phyloP scores from a whole-genome alignment of 2,113 vertebrate genomes.

The Austrofundulus limnaeus region DNA sequence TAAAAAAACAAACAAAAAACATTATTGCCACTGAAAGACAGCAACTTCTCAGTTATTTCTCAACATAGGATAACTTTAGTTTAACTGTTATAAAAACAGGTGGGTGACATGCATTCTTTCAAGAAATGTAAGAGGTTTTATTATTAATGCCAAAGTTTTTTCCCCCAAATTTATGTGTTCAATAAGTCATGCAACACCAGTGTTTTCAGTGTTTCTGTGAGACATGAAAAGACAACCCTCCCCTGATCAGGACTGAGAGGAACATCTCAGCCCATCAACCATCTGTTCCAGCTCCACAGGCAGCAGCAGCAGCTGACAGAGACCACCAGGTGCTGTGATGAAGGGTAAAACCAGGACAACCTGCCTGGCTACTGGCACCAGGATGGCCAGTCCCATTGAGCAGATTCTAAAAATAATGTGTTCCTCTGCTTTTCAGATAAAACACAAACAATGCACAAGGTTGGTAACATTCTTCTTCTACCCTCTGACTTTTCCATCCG shows the following conservation, averaged over 20 bases:
- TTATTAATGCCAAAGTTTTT: no score
- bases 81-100: no score
- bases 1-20: no score
- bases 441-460: slow-evolving; percentile 16
- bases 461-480: slow-evolving; percentile 8
- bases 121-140: no score
- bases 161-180: neutral
- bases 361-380: slow-evolving; percentile 12
- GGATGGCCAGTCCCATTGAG: neutral
- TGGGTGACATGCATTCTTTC: no score
- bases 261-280: slow-evolving; percentile 46
- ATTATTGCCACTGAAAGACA: no score
- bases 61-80: no score
- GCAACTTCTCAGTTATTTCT: no score
- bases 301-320: slow-evolving; percentile 44
- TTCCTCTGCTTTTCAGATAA: slow-evolving; percentile 6
- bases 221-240: neutral
- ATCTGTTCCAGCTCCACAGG: slow-evolving; percentile 53
- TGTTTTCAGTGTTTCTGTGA: no score
- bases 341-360: slow-evolving; percentile 27
- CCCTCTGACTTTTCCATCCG: slow-evolving; percentile 54
- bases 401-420: slow-evolving; percentile 48
- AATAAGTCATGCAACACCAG: no score
- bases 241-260: slow-evolving; percentile 13
- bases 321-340: slow-evolving; percentile 43